These are phyloP conservation scores for Bungarus multicinctus DNA, from an alignment of 2,113 vertebrate species.

Conservation along the genomic window DNA sequence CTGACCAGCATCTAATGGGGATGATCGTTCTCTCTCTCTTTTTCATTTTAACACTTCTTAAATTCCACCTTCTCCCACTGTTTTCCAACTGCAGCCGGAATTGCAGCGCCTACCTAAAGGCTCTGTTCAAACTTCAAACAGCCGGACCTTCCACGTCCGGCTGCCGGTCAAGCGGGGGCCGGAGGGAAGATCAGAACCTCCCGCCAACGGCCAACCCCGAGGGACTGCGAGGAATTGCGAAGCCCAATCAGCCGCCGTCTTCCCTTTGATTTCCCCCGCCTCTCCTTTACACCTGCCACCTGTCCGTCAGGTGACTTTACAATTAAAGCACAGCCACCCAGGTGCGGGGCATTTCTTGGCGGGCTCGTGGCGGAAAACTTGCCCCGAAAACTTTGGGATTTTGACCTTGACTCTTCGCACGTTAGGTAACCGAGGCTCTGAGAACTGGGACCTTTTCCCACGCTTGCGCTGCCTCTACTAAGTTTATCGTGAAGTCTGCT, in stretches of 20 bases:
- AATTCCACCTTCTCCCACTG: background rate
- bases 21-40: background rate
- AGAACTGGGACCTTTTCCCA: background rate
- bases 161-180: background rate
- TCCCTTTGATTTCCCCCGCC: background rate
- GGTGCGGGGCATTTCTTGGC: background rate
- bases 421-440: background rate
- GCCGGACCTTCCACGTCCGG: too few species aligned
- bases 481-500: background rate
- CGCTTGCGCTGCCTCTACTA: background rate
- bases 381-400: background rate
- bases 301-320: background rate
- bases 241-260: background rate
- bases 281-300: background rate
- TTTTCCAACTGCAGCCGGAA: background rate
- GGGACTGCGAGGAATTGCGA: background rate
- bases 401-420: background rate
- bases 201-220: background rate
- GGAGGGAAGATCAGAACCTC: background rate
- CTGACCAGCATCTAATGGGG: too few species aligned
- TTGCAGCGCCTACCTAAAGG: background rate
- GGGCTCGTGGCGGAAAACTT: background rate
- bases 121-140: rapidly evolving
- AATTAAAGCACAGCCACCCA: background rate
- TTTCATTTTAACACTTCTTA: too few species aligned